These are phyloP conservation scores for Cecidostiba fungosa DNA, from an alignment of 2,888 invertebrate genomes.

Conservation along the genomic window DNA sequence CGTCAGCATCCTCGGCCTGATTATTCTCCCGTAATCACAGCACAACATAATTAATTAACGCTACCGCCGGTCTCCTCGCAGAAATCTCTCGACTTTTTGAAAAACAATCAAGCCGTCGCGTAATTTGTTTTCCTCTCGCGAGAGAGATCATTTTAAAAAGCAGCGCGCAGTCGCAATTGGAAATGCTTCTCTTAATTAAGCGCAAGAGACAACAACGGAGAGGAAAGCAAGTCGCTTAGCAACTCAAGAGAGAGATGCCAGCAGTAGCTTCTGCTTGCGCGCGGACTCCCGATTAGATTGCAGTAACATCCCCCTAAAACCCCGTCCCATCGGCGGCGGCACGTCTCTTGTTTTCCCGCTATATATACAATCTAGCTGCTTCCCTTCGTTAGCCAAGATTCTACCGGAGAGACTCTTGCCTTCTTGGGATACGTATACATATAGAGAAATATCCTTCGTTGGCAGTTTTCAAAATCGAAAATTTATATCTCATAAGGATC, in stretches of 20 bases:
- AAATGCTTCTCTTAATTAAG: slow-evolving; percentile 47
- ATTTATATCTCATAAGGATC: not conserved
- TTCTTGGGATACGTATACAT: too few species aligned
- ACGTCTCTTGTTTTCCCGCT: not conserved
- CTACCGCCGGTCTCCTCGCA: too few species aligned
- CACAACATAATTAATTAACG: slow-evolving; percentile 34
- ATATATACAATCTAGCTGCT: not conserved
- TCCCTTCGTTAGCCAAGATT: slow-evolving; percentile 42
- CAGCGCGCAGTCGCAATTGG: slow-evolving; percentile 13
- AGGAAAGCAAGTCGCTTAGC: slow-evolving; percentile 21
- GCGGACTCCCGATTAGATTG: slow-evolving; percentile 44
- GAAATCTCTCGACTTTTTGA: slow-evolving; percentile 16
- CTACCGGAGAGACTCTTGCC: slow-evolving; percentile 6
- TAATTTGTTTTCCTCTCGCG: slow-evolving; percentile 18
- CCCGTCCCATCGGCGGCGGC: slow-evolving; percentile 27
- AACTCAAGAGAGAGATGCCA: slow-evolving; percentile 1
- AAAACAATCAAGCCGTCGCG: slow-evolving; percentile 32
- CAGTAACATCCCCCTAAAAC: slow-evolving; percentile 35
- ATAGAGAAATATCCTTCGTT: too few species aligned
- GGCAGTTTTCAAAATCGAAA: not conserved
- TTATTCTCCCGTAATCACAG: slow-evolving; percentile 12
- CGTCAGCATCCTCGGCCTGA: not conserved
- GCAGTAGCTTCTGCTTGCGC: not conserved
- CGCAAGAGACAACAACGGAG: slow-evolving; percentile 14
- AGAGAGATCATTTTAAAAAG: slow-evolving; percentile 35